Conservation (phyloP, 2,797 vertebrate genomes). For the Lutjanus argentimaculatus region DNA sequence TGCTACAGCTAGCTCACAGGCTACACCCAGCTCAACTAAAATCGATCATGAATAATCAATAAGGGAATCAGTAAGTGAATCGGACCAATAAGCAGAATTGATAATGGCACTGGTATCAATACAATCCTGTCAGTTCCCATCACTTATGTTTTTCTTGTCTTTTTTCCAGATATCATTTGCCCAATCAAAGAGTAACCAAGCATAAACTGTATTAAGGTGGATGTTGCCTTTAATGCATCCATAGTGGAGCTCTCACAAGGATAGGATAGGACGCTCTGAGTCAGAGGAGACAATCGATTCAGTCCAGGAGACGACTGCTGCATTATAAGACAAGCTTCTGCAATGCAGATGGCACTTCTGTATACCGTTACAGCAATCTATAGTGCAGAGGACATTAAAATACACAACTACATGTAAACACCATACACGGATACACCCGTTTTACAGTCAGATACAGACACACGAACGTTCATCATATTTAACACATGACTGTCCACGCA, state of each 20-base stretch:
- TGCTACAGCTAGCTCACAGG: too few relatives aligned
- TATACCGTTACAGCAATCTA: conserved; percentile 72
- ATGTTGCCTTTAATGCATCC: conserved; percentile 58
- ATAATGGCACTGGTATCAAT: too few relatives aligned
- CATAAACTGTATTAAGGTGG: conserved; percentile 21
- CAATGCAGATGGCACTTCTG: conserved; percentile 78
- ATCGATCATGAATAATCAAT: too few relatives aligned
- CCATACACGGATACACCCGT: background rate
- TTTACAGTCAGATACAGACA: background rate
- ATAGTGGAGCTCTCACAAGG: conserved; percentile 55
- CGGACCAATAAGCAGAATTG: too few relatives aligned
- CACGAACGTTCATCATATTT: conserved; percentile 6
- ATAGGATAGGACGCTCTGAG: conserved; percentile 63
- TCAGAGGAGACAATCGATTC: conserved; percentile 77
- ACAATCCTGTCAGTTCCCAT: too few relatives aligned
- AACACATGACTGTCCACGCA: background rate
- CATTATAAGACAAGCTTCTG: conserved; percentile 77
- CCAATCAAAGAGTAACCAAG: conserved; percentile 11
- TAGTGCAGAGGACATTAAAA: conserved; percentile 42
- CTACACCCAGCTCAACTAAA: too few relatives aligned
- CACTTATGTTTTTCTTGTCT: background rate
- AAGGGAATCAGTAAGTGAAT: too few relatives aligned
- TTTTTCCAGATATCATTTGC: conserved; percentile 20
- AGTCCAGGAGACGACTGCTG: conserved; percentile 72
- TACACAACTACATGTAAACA: conserved; percentile 12